Conservation (phyloP, 2,113 vertebrate species). For the Sinocyclocheilus anshuiensis region DNA sequence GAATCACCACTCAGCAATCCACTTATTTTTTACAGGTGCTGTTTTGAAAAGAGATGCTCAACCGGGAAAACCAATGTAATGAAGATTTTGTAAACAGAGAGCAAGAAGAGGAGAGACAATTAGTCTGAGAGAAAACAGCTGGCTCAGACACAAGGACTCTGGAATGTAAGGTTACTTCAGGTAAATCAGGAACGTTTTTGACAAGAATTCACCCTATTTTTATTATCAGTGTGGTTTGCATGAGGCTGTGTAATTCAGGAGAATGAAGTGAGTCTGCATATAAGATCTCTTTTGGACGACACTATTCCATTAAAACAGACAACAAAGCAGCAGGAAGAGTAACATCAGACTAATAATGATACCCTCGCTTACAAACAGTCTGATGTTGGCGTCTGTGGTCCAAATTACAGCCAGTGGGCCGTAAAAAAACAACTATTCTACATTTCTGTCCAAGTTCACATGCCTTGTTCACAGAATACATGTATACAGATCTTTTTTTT, state of each 20-base stretch:
- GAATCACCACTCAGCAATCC: background rate
- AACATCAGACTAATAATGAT: conserved; percentile 51
- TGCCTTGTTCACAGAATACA: background rate
- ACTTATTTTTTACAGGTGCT: conserved; percentile 31
- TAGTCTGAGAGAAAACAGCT: conserved; percentile 45
- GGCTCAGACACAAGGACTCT: conserved; percentile 53
- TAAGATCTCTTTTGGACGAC: background rate
- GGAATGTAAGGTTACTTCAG: conserved; percentile 60
- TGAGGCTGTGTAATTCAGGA: conserved; percentile 14
- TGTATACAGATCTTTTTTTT: background rate
- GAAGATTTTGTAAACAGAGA: conserved; percentile 24
- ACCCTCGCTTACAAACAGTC: conserved; percentile 39
- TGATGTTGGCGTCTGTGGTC: conserved; percentile 47
- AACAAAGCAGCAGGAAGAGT: conserved; percentile 31
- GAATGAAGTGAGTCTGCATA: background rate
- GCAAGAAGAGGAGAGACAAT: conserved; percentile 7
- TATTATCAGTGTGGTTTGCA: conserved; percentile 61
- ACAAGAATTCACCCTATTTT: conserved; percentile 50
- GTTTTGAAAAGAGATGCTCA: conserved; percentile 11
- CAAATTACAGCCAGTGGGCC: conserved; percentile 11
- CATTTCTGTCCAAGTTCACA: conserved; percentile 16
- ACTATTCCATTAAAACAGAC: conserved; percentile 44
- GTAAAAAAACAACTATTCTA: conserved; percentile 7
- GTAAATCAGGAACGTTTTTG: background rate
- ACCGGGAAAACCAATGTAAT: background rate